Evolutionary conservation across 2,888 invertebrate species (phyloP).

Genomic region (Muschampia staudingeri): DNA sequence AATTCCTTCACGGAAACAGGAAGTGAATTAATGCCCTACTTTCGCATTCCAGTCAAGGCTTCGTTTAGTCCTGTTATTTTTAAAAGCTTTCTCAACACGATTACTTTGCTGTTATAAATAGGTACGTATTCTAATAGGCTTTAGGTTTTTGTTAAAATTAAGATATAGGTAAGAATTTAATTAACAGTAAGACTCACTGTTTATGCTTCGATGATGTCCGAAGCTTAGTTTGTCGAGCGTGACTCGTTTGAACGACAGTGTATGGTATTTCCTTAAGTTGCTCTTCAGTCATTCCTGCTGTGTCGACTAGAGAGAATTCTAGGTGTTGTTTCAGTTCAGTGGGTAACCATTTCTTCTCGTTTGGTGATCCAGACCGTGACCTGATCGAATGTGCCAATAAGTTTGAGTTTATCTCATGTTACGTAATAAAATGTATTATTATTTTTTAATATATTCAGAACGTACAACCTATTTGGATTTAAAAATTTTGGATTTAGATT

Average conservation of each 20-base stretch:
- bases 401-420: constrained; percentile 11
- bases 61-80: neutral
- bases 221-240: constrained; percentile 92
- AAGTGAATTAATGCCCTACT: constrained; percentile 1
- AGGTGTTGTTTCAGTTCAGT: constrained; percentile 96
- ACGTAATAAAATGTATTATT: neutral
- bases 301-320: constrained; percentile 97
- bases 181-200: constrained; percentile 73
- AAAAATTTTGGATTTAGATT: constrained; percentile 22
- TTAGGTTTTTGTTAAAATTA: neutral
- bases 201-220: constrained; percentile 86
- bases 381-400: constrained; percentile 70
- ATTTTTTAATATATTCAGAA: neutral
- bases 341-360: constrained; percentile 94
- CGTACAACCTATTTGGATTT: neutral
- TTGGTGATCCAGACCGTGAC: constrained; percentile 93
- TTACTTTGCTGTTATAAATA: neutral
- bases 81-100: neutral
- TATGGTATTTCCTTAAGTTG: constrained; percentile 97
- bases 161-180: neutral
- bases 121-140: neutral
- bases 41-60: neutral
- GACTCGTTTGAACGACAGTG: constrained; percentile 95
- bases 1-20: neutral
- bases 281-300: constrained; percentile 97